Conservation (phyloP, 2,888 invertebrate genomes). For the Eupelmus urozonus region DNA sequence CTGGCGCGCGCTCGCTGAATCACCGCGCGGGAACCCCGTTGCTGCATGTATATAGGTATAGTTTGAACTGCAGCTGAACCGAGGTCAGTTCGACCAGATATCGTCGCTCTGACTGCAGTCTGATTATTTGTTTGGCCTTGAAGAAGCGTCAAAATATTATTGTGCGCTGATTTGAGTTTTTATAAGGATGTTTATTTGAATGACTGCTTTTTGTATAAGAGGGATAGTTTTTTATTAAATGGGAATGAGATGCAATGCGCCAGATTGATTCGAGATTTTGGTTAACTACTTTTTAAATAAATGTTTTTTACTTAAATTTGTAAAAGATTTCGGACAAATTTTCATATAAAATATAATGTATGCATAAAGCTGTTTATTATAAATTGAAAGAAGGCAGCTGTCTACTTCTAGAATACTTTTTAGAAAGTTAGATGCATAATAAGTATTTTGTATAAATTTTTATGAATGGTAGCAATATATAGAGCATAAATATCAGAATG, state of each 20-base stretch:
- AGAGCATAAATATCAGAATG: no score
- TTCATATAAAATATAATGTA: neutral
- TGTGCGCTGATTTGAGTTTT: neutral
- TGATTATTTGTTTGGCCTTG: constrained; percentile 27
- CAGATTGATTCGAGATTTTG: no score
- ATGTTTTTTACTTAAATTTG: no score
- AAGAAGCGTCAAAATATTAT: constrained; percentile 34
- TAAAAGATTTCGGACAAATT: no score
- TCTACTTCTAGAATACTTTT: neutral
- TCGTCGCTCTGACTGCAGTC: neutral
- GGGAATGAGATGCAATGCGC: no score
- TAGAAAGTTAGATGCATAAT: no score
- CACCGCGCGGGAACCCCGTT: constrained; percentile 6
- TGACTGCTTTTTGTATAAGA: no score
- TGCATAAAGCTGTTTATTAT: neutral
- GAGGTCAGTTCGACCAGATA: constrained; percentile 35
- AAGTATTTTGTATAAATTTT: no score
- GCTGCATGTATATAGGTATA: neutral
- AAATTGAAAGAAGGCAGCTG: neutral
- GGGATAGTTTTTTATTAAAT: no score
- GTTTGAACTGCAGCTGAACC: neutral
- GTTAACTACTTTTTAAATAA: no score
- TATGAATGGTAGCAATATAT: no score
- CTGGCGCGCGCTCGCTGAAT: neutral
- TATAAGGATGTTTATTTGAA: neutral